phyloP scores from a whole-genome alignment of 1,140 invertebrate species.

The Melipona quadrifasciata region DNA sequence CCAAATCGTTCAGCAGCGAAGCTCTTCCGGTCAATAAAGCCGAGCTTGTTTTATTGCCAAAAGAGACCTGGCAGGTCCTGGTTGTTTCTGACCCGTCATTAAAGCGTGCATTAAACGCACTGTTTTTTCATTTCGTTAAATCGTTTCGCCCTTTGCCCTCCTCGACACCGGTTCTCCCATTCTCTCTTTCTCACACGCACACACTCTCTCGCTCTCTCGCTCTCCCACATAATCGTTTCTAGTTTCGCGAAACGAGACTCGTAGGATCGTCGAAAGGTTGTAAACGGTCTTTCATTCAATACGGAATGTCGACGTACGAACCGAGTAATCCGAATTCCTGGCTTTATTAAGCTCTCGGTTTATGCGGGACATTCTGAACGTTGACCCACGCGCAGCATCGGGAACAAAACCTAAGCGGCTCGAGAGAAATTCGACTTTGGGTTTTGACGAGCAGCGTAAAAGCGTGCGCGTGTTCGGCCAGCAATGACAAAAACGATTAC shows the following conservation, averaged over 20 bases:
- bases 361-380: slow-evolving; percentile 65
- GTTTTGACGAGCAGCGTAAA: slow-evolving; percentile 62
- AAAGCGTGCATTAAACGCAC: slow-evolving; percentile 69
- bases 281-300: slow-evolving; percentile 64
- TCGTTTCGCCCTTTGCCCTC: slow-evolving; percentile 2
- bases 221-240: slow-evolving; percentile 42
- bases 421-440: slow-evolving; percentile 33
- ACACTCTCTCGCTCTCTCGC: too few relatives aligned
- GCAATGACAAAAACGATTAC: slow-evolving; percentile 54
- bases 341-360: slow-evolving; percentile 68
- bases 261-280: slow-evolving; percentile 55
- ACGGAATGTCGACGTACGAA: slow-evolving; percentile 64
- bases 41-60: slow-evolving; percentile 73
- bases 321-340: slow-evolving; percentile 66
- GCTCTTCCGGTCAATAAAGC: slow-evolving; percentile 77
- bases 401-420: slow-evolving; percentile 61
- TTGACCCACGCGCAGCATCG: slow-evolving; percentile 46
- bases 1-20: slow-evolving; percentile 72
- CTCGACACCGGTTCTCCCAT: too few relatives aligned
- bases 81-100: slow-evolving; percentile 69
- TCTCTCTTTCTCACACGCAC: neutral
- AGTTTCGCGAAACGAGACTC: slow-evolving; percentile 26
- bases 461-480: slow-evolving; percentile 30
- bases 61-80: slow-evolving; percentile 53
- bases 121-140: slow-evolving; percentile 57